Evolutionary conservation across 1,140 invertebrate species (phyloP).

Genomic region (Acromyrmex heyeri): DNA sequence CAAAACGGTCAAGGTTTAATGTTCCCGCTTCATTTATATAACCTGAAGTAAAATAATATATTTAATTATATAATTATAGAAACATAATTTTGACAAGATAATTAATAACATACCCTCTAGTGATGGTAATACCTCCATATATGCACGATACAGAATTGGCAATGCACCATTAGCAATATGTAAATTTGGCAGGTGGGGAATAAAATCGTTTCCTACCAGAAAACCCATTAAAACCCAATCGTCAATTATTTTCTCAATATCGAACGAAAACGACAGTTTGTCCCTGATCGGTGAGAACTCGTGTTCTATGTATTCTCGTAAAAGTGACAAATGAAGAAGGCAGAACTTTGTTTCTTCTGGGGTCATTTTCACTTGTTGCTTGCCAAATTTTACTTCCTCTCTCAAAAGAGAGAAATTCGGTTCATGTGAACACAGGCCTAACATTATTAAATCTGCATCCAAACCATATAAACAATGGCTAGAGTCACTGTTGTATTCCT

Average conservation of each 20-base stretch:
- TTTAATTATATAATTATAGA: conserved; percentile 36
- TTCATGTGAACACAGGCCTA: conserved; percentile 97
- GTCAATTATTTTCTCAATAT: conserved; percentile 92
- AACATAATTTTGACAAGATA: neutral
- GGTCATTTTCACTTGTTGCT: conserved; percentile 88
- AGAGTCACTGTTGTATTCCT: conserved; percentile 95
- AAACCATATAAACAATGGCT: conserved; percentile 98
- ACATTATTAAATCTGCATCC: conserved; percentile 98
- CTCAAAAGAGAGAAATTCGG: conserved; percentile 96
- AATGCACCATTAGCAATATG: conserved; percentile 97
- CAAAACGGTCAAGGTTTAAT: conserved; percentile 94
- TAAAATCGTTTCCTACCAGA: conserved; percentile 98
- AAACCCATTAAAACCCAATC: conserved; percentile 97
- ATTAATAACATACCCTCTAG: conserved; percentile 90
- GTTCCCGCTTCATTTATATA: conserved; percentile 97
- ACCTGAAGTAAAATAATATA: conserved; percentile 86
- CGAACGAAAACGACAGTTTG: conserved; percentile 84
- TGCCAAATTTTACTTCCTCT: conserved; percentile 95
- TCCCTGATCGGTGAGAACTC: conserved; percentile 94
- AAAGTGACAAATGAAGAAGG: conserved; percentile 95
- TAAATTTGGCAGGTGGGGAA: conserved; percentile 97
- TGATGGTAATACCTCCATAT: conserved; percentile 94
- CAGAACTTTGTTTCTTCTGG: conserved; percentile 97
- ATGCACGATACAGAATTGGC: conserved; percentile 94
- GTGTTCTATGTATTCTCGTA: conserved; percentile 97